Evolutionary conservation across 2,113 vertebrate species (phyloP), one percentile per base, ranked within the genome.

Genomic region (Oceanites oceanicus): DNA sequence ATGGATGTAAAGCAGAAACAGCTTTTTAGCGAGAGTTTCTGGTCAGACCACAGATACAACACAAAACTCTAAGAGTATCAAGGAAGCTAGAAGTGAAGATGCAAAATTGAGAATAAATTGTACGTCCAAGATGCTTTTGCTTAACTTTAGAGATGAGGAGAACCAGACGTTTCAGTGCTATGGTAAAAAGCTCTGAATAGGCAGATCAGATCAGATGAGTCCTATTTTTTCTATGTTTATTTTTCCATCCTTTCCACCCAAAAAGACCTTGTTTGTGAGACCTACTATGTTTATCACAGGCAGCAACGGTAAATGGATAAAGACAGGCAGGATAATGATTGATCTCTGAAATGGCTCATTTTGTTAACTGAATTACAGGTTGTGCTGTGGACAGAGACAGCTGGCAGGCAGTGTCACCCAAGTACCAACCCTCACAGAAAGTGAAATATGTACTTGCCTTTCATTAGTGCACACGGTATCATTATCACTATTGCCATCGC

Each of bases 331-430:
- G 75, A 94, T 97, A 92, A 96, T 96, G 93, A 88, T 63, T 95
- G 94, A 92, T 98, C 95, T 94, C 90, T 95, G 61, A 96, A 96
- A 97, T 95, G 86, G 96, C 86, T 98, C 85, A 50, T 97, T 98
- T 98, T 98, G 97, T 98, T 98, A 98, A 97, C 96, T 93, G 97
- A 98, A 98, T 98, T 97, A 85, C 83, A 97, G 97, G 95, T 93
- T 98, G 86, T 78, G 56, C 62, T 38, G 21, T 94, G 96, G 94
- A 95, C 96, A 96, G 84, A 91, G 96, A 92, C 76, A 96, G 96
- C 88, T 97, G 97, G 95, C 96, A 95, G 91, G 67, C 86, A 89
- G 26, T 19, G 67, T 44, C 75, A 59, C 90, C 86, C 86, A 81
- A 97, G 92, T 40, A 90, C 84, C 78, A 86, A 6, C 36, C 91